Evolutionary conservation across 2,888 invertebrate species (phyloP), one percentile per base, ranked within the genome.

Genomic region (Stenurella melanura): DNA sequence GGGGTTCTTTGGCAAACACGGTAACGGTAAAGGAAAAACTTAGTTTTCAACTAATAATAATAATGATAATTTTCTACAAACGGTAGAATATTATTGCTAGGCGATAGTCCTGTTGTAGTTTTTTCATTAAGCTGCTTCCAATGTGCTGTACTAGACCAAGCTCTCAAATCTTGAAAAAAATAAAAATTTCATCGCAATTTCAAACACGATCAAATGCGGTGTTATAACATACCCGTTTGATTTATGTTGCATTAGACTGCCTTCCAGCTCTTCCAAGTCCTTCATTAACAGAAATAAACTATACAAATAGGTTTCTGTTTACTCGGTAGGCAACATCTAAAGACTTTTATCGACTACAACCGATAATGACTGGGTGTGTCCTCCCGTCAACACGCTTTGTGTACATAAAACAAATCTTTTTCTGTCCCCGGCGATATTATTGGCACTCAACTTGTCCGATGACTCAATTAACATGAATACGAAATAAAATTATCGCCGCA

Each of bases 401-500:
- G 42, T 15, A 15, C 15, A 15, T 42, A n/a, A 50, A n/a, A 50
- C 50, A 50, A 50, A 50, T 50, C 50, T 50, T n/a, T 50, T 6
- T 50, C 4, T 50, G 50, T 50, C 50, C 50, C 15, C 50, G n/a
- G n/a, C n/a, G 7, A 50, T 50, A n/a, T 50, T 50, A 50, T 50
- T 50, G 50, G 50, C 50, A 50, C 50, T 50, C n/a, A 50, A 50
- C 50, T 50, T 50, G 50, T 50, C 50, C 5, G n/a, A 50, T 50
- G 18, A 64, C 19, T 30, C 64, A 42, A 64, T 64, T 64, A 64
- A 64, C 64, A 64, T 42, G 42, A 6, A 9, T 21, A 30, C 42
- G 64, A 18, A 42, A 73, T 73, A 73, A 63, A 73, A 18, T 72
- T 61, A 56, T 60, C 75, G 66, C 69, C n/a, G 9, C n/a, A 1